Evolutionary conservation across 2,888 invertebrate genomes (phyloP), one percentile per base, ranked within the genome.

Genomic region (Strigamia crassipes): DNA sequence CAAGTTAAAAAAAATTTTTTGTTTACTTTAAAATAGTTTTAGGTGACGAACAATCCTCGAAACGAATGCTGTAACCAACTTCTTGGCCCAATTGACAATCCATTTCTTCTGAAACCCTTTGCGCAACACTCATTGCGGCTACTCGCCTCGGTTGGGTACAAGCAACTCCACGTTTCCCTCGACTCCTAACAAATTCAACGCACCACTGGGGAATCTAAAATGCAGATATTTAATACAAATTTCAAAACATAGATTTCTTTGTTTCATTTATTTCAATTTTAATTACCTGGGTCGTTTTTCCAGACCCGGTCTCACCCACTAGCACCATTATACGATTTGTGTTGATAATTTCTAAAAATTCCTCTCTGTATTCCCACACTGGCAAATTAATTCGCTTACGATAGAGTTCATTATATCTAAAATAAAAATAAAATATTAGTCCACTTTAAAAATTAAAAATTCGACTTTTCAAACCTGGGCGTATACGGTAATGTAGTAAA

Each of bases 291-390:
- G 99, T 99, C 0, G 99, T 99, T 90, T 99, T 99, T 0, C 99
- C 99, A 1, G 97, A 98, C n/a, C 99, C 99, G 0, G 98, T 99
- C 88, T 99, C 99, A 85, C 99, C 99, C 4, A 99, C 99, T 0
- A 99, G 90, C 1, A 99, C 97, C 34, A 98, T 95, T 84, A 95
- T 95, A 87, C 99, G 99, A 88, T 98, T 94, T 82, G 94, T 94
- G 84, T 93, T 93, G n/a, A 99, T 90, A 56, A 96, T 90, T 85
- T 97, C 92, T 93, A 97, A 95, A 88, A 99, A 99, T 88, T 98
- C 97, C 0, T 94, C 92, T 86, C 95, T 93, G 89, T 99, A 99
- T 87, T 99, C 99, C 92, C 99, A 99, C 0, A 99, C 99, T 0
- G 99, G 99, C 83, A 99, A 90, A 1, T 93, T 92, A 41, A 95